Percentiles rank a stretch among this genome's conserved stretches.
Evolutionary conservation across 2,888 invertebrate genomes (phyloP).

Genomic region (Exocentrus adspersus): DNA sequence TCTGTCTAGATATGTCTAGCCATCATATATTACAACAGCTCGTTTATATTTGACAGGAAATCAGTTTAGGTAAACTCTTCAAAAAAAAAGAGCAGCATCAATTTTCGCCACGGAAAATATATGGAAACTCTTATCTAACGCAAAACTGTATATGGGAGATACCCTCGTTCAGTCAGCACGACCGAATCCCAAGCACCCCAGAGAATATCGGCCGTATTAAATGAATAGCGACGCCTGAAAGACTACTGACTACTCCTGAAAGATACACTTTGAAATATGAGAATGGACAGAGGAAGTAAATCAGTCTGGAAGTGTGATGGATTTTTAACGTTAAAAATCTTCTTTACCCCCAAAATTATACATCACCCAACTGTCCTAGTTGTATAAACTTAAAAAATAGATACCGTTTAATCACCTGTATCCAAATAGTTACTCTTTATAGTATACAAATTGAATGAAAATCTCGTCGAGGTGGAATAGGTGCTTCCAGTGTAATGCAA

Average conservation of each 20-base stretch:
- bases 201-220: background rate
- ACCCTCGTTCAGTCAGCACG: background rate
- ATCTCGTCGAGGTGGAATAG: too few relatives aligned
- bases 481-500: background rate
- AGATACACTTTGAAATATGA: slow-evolving; percentile 1
- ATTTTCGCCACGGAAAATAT: background rate
- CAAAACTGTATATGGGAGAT: background rate
- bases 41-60: too few relatives aligned
- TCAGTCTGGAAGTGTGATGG: background rate
- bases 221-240: slow-evolving; percentile 1
- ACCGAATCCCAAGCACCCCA: background rate
- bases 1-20: too few relatives aligned
- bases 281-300: slow-evolving; percentile 5
- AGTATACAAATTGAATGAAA: too few relatives aligned
- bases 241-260: background rate
- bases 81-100: background rate
- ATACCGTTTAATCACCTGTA: too few relatives aligned
- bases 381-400: too few relatives aligned
- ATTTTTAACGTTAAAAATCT: background rate
- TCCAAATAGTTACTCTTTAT: too few relatives aligned
- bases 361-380: too few relatives aligned
- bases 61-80: background rate
- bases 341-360: too few relatives aligned
- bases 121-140: background rate
- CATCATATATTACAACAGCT: too few relatives aligned